Conservation (phyloP, 2,113 vertebrate species). For the Paratilapia polleni region DNA sequence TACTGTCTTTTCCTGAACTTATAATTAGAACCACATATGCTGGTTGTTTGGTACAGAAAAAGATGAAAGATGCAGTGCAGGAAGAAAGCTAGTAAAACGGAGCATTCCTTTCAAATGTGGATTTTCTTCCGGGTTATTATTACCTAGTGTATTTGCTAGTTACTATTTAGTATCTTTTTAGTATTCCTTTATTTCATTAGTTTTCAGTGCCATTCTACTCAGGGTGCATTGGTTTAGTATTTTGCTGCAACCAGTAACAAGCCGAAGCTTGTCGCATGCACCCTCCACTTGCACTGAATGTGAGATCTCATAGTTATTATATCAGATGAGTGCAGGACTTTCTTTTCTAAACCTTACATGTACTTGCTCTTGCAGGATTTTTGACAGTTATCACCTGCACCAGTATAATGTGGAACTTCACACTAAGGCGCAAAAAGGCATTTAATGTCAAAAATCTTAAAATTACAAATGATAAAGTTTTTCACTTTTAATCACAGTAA, state of each 20-base stretch:
- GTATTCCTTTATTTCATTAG: not conserved
- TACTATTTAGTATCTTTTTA: not conserved
- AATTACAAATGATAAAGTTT: not conserved
- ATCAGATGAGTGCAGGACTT: not conserved
- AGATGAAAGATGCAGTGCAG: not conserved
- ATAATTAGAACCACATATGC: fast-evolving
- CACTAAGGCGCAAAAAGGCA: not conserved
- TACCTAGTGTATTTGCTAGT: not conserved
- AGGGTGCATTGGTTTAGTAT: not conserved
- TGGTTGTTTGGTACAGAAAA: not conserved
- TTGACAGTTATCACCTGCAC: not conserved
- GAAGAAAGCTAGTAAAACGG: not conserved
- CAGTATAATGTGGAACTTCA: not conserved
- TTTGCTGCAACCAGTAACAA: not conserved
- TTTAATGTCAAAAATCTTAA: not conserved
- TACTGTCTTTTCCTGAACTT: not conserved
- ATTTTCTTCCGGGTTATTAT: not conserved
- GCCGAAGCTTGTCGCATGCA: not conserved
- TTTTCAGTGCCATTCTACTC: not conserved
- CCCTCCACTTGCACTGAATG: not conserved
- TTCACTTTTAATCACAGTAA: not conserved
- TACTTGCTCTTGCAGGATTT: not conserved
- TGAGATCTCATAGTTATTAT: not conserved
- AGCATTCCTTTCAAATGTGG: not conserved
- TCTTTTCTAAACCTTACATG: not conserved